Evolutionary conservation across 2,797 vertebrate species (phyloP).

Genomic region (Rhadinocentrus ornatus): DNA sequence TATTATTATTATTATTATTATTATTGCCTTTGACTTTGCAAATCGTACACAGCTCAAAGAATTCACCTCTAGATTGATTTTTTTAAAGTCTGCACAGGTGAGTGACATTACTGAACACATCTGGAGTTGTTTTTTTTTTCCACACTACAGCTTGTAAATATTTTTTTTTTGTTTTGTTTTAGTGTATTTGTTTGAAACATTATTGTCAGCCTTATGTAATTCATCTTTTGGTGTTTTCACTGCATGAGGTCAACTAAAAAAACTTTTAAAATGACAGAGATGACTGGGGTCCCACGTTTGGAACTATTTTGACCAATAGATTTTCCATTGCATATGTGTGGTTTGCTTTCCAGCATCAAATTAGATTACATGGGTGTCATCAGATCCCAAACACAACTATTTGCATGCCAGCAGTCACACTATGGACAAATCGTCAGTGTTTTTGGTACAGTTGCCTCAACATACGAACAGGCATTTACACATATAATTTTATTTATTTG

Average conservation of each 20-base stretch:
- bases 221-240: not conserved
- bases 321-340: not conserved
- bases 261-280: no score
- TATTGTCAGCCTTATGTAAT: not conserved
- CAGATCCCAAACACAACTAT: not conserved
- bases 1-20: no score
- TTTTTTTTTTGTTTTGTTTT: no score
- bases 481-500: not conserved
- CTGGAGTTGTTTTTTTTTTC: not conserved
- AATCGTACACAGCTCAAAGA: not conserved
- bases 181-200: not conserved
- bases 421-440: not conserved
- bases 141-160: not conserved
- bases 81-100: not conserved
- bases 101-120: not conserved
- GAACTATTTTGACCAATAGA: not conserved
- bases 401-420: not conserved
- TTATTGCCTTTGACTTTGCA: not conserved
- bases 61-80: not conserved
- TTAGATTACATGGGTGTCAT: not conserved
- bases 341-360: not conserved
- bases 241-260: not conserved
- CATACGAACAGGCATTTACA: not conserved
- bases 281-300: not conserved
- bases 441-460: not conserved